phyloP scores from a whole-genome alignment of 2,797 vertebrate genomes.

The Syngnathus rostellatus region DNA sequence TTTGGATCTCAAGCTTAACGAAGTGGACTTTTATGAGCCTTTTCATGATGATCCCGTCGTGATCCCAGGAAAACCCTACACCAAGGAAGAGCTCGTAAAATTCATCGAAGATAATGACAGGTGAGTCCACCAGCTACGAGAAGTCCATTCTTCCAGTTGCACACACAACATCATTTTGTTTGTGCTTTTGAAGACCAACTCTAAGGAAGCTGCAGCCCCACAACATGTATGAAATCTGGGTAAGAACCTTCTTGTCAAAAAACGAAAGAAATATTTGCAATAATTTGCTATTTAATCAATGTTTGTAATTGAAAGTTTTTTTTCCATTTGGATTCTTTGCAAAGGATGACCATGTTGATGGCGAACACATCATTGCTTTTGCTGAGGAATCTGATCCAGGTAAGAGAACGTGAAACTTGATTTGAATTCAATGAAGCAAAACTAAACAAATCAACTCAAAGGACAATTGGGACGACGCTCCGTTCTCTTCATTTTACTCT shows the following conservation, averaged over 20 bases:
- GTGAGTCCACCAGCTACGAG: conserved; percentile 37
- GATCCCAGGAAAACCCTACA: conserved; percentile 83
- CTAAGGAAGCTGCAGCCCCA: conserved; percentile 82
- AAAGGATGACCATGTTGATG: conserved; percentile 77
- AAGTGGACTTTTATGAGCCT: conserved; percentile 88
- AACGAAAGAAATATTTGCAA: not conserved
- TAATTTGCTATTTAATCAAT: not conserved
- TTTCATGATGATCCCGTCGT: conserved; percentile 77
- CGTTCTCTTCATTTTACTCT: not conserved
- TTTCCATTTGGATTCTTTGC: conserved; percentile 4
- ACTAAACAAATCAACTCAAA: not conserved
- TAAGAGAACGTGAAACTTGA: conserved; percentile 35
- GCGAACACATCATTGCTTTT: conserved; percentile 85
- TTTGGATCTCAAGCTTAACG: conserved; percentile 79
- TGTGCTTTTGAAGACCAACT: conserved; percentile 72
- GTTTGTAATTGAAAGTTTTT: not conserved
- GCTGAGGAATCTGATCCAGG: conserved; percentile 83
- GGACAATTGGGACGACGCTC: not conserved
- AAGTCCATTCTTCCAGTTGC: not conserved
- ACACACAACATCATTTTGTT: not conserved
- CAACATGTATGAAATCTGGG: conserved; percentile 86
- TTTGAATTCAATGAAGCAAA: not conserved
- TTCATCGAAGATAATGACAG: conserved; percentile 81
- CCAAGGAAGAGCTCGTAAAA: conserved; percentile 78
- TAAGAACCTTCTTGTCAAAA: conserved; percentile 36